Percentiles rank a stretch among this genome's conserved stretches.
These are phyloP conservation scores for Cyanoderma ruficeps DNA, from an alignment of 2,113 vertebrate species.

Conservation along the genomic window DNA sequence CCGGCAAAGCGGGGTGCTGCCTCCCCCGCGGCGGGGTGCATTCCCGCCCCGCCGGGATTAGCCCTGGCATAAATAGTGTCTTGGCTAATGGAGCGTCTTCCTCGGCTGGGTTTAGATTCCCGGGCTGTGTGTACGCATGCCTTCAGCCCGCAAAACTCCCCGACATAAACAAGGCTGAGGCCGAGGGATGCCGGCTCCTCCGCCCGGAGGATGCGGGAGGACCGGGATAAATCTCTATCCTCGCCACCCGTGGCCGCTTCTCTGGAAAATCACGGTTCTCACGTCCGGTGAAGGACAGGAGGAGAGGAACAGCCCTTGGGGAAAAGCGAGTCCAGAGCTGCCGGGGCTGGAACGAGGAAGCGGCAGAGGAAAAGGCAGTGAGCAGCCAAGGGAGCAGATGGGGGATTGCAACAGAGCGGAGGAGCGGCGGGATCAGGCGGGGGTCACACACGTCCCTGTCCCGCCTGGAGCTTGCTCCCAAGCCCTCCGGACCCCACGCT, in stretches of 20 bases:
- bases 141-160: slow-evolving; percentile 5
- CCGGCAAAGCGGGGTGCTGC: neutral
- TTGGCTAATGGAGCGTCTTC: neutral
- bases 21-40: neutral
- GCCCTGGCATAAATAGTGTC: slow-evolving; percentile 23
- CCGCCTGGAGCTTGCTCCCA: neutral
- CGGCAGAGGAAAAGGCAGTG: neutral
- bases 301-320: neutral
- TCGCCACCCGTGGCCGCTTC: neutral
- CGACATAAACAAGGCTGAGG: slow-evolving; percentile 19
- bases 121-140: neutral
- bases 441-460: neutral
- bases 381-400: slow-evolving; percentile 5
- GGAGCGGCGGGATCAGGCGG: neutral
- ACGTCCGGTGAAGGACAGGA: neutral
- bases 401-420: slow-evolving; percentile 23
- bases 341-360: slow-evolving; percentile 42
- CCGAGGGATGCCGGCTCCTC: neutral
- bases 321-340: neutral
- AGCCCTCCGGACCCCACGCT: neutral
- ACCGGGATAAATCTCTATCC: neutral
- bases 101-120: slow-evolving; percentile 12
- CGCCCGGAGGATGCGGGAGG: neutral
- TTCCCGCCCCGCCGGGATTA: slow-evolving; percentile 7
- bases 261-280: neutral